Evolutionary conservation across 2,888 invertebrate genomes (phyloP).

Genomic region (Latrodectus hesperus): DNA sequence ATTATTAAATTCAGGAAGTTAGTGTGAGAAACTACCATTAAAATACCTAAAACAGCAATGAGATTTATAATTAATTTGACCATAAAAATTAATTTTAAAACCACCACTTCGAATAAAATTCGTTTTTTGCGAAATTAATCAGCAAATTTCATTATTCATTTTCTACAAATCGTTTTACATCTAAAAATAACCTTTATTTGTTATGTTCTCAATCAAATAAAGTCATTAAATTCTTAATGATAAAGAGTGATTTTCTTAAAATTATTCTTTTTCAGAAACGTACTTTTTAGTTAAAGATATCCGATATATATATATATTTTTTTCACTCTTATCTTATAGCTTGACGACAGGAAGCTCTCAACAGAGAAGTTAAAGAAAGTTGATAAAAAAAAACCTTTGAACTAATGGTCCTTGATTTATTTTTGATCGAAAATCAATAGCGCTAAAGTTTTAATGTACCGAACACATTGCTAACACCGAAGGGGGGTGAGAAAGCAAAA

Average conservation of each 20-base stretch:
- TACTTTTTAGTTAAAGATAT: not conserved
- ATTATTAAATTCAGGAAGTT: too few species aligned
- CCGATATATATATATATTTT: not conserved
- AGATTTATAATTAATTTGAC: too few species aligned
- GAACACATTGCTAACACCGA: conserved; percentile 32
- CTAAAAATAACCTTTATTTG: too few species aligned
- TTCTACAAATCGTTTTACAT: too few species aligned
- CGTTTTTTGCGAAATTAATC: too few species aligned
- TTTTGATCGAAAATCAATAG: conserved; percentile 68
- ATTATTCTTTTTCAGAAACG: not conserved
- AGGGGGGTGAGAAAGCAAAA: conserved; percentile 26
- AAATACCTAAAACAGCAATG: too few species aligned
- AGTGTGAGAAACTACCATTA: too few species aligned
- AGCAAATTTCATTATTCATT: too few species aligned
- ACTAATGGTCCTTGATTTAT: conserved; percentile 64
- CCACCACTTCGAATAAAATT: too few species aligned
- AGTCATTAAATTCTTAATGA: too few species aligned
- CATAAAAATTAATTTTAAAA: too few species aligned
- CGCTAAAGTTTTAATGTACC: conserved; percentile 58
- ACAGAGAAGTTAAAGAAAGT: conserved; percentile 37
- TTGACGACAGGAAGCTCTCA: conserved; percentile 35
- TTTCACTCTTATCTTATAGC: conserved; percentile 35
- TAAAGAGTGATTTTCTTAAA: not conserved
- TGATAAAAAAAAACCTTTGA: conserved; percentile 36
- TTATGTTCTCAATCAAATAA: too few species aligned